Base-by-base conservation (phyloP, 1,140 invertebrate genomes). In the honey bee (Apis mellifera) region DNA sequence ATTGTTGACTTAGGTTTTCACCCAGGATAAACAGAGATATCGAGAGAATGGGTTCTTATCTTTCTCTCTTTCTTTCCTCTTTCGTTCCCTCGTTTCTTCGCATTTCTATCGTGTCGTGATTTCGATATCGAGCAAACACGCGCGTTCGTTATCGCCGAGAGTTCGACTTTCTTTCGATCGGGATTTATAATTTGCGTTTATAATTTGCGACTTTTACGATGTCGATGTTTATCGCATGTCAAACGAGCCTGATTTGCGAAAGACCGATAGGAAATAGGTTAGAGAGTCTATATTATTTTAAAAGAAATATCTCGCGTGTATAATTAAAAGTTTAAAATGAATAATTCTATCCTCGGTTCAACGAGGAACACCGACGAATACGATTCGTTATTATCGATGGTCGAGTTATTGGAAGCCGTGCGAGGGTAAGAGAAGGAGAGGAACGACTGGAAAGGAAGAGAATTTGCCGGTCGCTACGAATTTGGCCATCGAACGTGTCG, bases 1-100 rank as follows among this genome's bases (percentile, higher is more conserved):
- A 79, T 62, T 83, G 82, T 87, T 87, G 84, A 87, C 64, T 87
- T 81, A 87, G 82, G 77, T 50, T 54, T 48, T 50, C 62, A 72
- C 59, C 62, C 54, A 73, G 59, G 32, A 76, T 66, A 80, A 83
- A 86, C 70, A 84, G 73, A 76, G 42, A 19, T 32, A 73, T 11
- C 15, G 50, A n/a, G 48, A 48, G 60, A 60, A 75, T 50, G 50
- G 48, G 71, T 12, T 52, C 17, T n/a, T 48, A 32, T 13, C n/a
- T 68, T 21, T 54, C 19, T 52, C 50, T 62, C 15, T 32, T 1
- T 0, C 62, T 9, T 4, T 26, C 8, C 32, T 1, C 9, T 2
- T 64, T 26, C 13, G 32, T 32, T 19, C 55, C 11, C 15, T 26
- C 9, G 5, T 19, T 15, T 21, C 3, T 48, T 11, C 17, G 62